These are phyloP conservation scores for Crossaster papposus DNA, from an alignment of 53 echinoderm and acorn worm species.

Conservation along the genomic window DNA sequence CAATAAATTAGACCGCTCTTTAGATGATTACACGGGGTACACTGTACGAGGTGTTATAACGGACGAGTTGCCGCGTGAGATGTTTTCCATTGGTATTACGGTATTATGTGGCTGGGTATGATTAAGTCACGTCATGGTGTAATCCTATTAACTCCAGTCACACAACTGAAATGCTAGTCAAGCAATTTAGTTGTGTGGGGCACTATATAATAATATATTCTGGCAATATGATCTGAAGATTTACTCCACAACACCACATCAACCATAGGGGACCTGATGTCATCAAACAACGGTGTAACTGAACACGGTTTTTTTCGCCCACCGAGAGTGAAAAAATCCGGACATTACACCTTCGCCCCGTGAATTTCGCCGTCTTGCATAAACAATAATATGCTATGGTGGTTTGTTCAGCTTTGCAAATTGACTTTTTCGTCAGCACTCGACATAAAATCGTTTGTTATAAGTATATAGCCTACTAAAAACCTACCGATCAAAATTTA, in stretches of 20 bases:
- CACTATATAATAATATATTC: no score
- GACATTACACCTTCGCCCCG: not conserved
- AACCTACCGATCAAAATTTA: no score
- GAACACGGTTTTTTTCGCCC: not conserved
- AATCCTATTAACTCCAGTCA: no score
- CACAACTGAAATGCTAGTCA: no score
- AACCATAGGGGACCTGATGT: no score
- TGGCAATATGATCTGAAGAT: no score
- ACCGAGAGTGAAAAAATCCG: not conserved
- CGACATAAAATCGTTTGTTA: not conserved
- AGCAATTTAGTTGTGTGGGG: no score
- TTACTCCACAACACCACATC: no score
- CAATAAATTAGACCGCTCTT: not conserved
- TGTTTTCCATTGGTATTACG: not conserved
- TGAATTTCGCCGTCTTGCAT: not conserved
- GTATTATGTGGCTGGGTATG: no score
- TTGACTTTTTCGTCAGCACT: not conserved
- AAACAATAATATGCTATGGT: not conserved
- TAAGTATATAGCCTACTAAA: no score
- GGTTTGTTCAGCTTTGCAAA: not conserved
- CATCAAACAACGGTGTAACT: not conserved
- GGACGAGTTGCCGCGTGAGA: not conserved
- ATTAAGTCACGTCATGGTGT: no score
- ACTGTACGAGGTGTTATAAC: not conserved
- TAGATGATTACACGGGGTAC: not conserved